phyloP scores from a whole-genome alignment of 2,113 vertebrate species.

The Pelobates fuscus region DNA sequence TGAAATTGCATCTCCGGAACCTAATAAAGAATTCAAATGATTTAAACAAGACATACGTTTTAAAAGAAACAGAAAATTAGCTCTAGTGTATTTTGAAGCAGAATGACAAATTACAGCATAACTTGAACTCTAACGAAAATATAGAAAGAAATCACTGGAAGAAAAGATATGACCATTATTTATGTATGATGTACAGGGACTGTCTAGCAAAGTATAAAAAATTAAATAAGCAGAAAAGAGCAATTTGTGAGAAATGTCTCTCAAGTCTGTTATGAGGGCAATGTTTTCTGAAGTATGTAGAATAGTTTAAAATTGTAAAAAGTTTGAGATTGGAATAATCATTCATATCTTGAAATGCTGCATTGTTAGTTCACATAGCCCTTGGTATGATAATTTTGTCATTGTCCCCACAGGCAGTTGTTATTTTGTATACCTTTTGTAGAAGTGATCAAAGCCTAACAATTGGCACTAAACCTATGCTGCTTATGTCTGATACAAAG shows the following conservation, averaged over 20 bases:
- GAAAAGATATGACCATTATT: slow-evolving; percentile 33
- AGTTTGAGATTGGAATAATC: slow-evolving; percentile 29
- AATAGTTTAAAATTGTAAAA: slow-evolving; percentile 23
- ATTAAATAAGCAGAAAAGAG: slow-evolving; percentile 37
- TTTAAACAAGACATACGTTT: background rate
- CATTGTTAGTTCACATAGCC: slow-evolving; percentile 2
- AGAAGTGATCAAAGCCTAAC: background rate
- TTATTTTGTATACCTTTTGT: background rate
- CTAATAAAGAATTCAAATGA: background rate
- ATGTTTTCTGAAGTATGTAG: slow-evolving; percentile 21
- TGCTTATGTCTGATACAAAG: too few relatives aligned
- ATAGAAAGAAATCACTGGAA: slow-evolving; percentile 40
- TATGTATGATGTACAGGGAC: slow-evolving; percentile 39
- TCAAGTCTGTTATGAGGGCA: slow-evolving; percentile 17
- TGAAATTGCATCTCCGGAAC: too few relatives aligned
- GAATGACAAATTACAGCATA: slow-evolving; percentile 40
- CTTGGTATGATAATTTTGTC: background rate
- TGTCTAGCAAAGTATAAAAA: slow-evolving; percentile 47
- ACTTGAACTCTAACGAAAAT: slow-evolving; percentile 36
- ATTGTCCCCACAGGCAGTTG: background rate
- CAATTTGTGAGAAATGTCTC: slow-evolving; percentile 28
- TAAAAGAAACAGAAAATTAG: slow-evolving; percentile 30
- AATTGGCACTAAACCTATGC: background rate
- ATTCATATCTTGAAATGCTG: slow-evolving; percentile 24
- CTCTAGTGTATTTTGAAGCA: slow-evolving; percentile 20